Conservation (phyloP, 2,113 vertebrate species). For the Rhodinocichla rosea region DNA sequence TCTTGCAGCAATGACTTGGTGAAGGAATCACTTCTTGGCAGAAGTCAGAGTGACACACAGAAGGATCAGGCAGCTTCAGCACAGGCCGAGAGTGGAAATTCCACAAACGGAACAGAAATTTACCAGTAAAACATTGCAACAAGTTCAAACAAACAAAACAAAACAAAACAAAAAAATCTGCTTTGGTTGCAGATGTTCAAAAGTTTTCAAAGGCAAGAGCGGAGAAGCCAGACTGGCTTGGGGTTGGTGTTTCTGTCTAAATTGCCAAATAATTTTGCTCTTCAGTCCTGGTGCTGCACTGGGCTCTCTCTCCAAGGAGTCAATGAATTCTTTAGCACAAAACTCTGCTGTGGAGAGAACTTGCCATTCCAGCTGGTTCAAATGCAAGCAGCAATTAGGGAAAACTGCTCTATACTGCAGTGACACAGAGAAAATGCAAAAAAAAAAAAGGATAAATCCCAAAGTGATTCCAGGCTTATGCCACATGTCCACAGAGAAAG, state of each 20-base stretch:
- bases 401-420: neutral
- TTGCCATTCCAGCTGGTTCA: neutral
- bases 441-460: neutral
- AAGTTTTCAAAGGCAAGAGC: neutral
- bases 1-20: accelerated
- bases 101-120: neutral
- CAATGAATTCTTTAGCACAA: neutral
- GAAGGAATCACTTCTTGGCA: neutral
- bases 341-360: neutral
- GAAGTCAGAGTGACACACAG: neutral
- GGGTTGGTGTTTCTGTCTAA: neutral
- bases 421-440: neutral
- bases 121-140: neutral
- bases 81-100: neutral
- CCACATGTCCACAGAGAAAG: accelerated
- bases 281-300: neutral
- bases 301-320: neutral
- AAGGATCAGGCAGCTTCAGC: neutral
- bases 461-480: neutral
- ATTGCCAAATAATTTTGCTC: neutral
- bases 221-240: neutral
- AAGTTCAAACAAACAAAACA: neutral
- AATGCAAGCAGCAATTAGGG: neutral
- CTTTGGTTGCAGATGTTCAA: neutral
- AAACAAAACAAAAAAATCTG: neutral